Evolutionary conservation across 2,113 vertebrate species (phyloP), one percentile per base, ranked within the genome.

Genomic region (Muntiacus muntjak): DNA sequence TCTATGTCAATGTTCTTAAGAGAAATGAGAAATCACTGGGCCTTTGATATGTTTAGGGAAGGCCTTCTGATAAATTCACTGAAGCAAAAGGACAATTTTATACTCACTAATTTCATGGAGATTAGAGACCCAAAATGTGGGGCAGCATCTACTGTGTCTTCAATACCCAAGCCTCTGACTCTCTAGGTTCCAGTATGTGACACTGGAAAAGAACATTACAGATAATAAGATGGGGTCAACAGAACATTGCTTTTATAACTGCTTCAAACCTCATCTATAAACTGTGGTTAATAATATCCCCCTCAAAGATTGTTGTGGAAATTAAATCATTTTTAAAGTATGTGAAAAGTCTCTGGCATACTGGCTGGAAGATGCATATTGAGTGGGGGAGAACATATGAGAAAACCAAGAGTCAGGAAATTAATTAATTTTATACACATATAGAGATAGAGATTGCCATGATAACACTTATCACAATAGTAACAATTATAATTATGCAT

Each of bases 271-370:
- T 89, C 50, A 87, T 30, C 62, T 87, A 3, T 64, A 89, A 92
- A 91, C 33, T 86, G 78, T 47, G n/a, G 14, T 50, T 84, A 85
- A 54, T 92, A 89, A 79, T 9, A 71, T 26, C 7, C 40, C 89
- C 55, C 33, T 67, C 45, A 71, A 62, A 52, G 3, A 12, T 43
- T 71, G 9, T 17, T 91, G 25, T 78, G 6, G 40, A 6, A n/a
- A 87, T 94, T 74, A 92, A 93, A 93, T 82, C 33, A 87, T 87
- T 83, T 95, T 14, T 60, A 84, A 93, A 92, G 57, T 74, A 43
- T 57, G 25, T 71, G 36, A 58, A 74, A 67, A 57, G 2, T 89
- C 50, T 71, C 67, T 93, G 25, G 0, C 5, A 33, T 26, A 60
- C 57, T 91, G 64, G 6, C 57, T 94, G 30, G 47, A 87, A 83